Evolutionary conservation across 2,113 vertebrate genomes (phyloP), one percentile per base, ranked within the genome.

Genomic region (Perca flavescens): DNA sequence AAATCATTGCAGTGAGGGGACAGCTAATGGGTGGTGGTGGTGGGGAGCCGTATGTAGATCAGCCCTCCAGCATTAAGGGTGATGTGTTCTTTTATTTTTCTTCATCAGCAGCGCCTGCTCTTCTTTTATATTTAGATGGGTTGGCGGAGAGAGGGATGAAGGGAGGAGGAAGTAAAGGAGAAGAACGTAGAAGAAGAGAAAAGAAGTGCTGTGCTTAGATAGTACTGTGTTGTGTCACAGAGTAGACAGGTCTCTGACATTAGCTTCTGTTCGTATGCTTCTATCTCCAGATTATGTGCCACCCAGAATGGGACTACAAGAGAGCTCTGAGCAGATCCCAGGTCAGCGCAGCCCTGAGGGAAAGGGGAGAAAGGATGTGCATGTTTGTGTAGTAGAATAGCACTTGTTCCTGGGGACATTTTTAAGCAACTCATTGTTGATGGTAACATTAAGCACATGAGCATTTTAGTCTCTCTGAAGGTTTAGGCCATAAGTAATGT

Each of bases 41-140:
- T 50, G 60, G 57, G 15, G 83, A 67, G 49, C 31, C 14, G 22
- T 88, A 83, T 91, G 86, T 86, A 79, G 89, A 87, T 92, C 82
- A 88, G 78, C 86, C 91, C 83, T 86, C 43, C 63, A 80, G 86
- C 72, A 73, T 50, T 72, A 70, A 67, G 64, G 40, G 31, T 72
- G 81, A 88, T 78, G 65, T 82, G 77, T 86, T 72, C 58, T 85
- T 86, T 77, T 78, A 54, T 83, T 74, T 74, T 80, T 83, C 67
- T 66, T 91, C 85, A 85, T 90, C 69, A 81, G 76, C 79, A 79
- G 83, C 43, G 80, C 58, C 67, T 79, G 84, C 87, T 79, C 72
- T 58, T 78, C 63, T 86, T 90, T 83, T 93, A 93, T 94, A 86
- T 93, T 91, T 93, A 91, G 86, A 88, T 62, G 66, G 53, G 22